Conservation (phyloP, 2,113 vertebrate genomes). For the Trinectes maculatus region DNA sequence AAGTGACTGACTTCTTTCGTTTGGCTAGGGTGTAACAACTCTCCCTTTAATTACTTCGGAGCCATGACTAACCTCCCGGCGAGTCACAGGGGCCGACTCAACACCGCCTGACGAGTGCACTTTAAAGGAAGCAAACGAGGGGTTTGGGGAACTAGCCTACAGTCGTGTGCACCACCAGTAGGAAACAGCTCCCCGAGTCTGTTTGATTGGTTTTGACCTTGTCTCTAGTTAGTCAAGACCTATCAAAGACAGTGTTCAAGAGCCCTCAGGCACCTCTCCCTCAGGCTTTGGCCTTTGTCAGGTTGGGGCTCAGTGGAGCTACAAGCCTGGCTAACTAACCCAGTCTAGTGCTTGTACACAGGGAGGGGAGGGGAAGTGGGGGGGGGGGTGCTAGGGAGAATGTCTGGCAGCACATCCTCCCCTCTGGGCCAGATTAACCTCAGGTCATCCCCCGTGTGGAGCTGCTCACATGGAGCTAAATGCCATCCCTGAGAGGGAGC, state of each 20-base stretch:
- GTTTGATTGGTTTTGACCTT: slow-evolving; percentile 79
- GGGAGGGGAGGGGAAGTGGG: slow-evolving; percentile 31
- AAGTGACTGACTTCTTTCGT: slow-evolving; percentile 81
- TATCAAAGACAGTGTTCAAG: slow-evolving; percentile 74
- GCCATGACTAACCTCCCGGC: slow-evolving; percentile 78
- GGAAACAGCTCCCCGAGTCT: slow-evolving; percentile 69
- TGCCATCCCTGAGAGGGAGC: slow-evolving; percentile 60
- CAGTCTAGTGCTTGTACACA: slow-evolving; percentile 59
- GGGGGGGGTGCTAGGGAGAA: slow-evolving; percentile 37
- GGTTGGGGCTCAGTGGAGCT: slow-evolving; percentile 60
- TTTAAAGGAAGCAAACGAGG: slow-evolving; percentile 76
- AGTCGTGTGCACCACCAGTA: slow-evolving; percentile 59
- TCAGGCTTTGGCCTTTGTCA: slow-evolving; percentile 68
- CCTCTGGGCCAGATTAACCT: slow-evolving; percentile 82
- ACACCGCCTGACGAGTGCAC: slow-evolving; percentile 74
- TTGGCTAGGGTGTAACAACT: slow-evolving; percentile 82
- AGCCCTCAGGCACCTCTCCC: slow-evolving; percentile 68
- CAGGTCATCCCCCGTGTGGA: slow-evolving; percentile 72
- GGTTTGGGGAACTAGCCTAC: slow-evolving; percentile 68
- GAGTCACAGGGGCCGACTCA: slow-evolving; percentile 73
- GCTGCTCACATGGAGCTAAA: slow-evolving; percentile 75
- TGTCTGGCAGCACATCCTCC: slow-evolving; percentile 68
- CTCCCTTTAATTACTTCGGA: slow-evolving; percentile 83
- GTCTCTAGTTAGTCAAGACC: slow-evolving; percentile 74
- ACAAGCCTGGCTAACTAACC: slow-evolving; percentile 62